A percentile compares a stretch with the other conserved stretches of the same genome.
These are phyloP conservation scores for Morphnarchus princeps DNA, from an alignment of 2,113 vertebrate species.

Conservation along the genomic window DNA sequence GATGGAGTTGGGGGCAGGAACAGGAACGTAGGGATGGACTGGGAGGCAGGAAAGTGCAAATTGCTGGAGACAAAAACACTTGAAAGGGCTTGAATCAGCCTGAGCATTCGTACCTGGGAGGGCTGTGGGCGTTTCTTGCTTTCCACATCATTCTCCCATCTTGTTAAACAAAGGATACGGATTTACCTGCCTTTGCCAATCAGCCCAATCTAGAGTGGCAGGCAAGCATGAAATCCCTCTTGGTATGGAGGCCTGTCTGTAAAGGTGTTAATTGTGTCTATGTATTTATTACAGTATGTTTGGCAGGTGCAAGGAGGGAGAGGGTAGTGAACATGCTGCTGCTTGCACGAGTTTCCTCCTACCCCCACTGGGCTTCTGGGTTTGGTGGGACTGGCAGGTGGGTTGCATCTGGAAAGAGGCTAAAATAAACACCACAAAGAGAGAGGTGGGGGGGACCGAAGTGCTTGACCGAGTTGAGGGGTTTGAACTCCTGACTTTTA, in stretches of 20 bases:
- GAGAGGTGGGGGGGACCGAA: fast-evolving
- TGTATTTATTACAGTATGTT: neutral
- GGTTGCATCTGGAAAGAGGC: neutral
- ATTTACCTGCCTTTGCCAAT: neutral
- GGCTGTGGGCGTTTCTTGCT: neutral
- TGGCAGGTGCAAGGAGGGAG: neutral
- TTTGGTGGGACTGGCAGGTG: neutral
- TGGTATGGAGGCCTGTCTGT: neutral
- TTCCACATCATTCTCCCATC: neutral
- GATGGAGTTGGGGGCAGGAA: neutral
- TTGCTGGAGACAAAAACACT: neutral
- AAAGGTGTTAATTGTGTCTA: neutral
- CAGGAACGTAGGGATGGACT: neutral
- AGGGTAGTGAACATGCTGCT: neutral
- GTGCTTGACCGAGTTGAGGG: neutral
- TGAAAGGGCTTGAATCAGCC: conserved; percentile 15
- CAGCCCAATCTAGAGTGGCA: neutral
- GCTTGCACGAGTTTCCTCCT: neutral
- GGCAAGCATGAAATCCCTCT: neutral
- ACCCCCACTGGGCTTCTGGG: neutral
- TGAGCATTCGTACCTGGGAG: neutral
- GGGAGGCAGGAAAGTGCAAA: conserved; percentile 20
- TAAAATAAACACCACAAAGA: neutral
- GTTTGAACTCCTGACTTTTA: neutral
- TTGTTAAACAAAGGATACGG: neutral